phyloP scores from a whole-genome alignment of 2,888 invertebrate genomes.

The Caenorhabditis plicata region DNA sequence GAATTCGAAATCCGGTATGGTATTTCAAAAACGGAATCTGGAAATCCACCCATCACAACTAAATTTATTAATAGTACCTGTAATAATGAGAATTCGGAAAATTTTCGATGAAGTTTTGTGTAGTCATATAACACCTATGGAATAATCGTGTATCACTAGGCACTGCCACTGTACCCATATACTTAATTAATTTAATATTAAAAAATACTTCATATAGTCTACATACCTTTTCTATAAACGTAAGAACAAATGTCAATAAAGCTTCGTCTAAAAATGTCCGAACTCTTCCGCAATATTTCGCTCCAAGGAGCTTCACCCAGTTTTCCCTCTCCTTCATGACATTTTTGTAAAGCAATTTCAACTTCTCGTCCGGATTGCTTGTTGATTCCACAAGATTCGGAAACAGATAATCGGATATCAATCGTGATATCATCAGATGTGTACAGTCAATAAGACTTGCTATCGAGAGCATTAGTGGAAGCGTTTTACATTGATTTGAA shows the following conservation, averaged over 20 bases:
- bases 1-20: too few relatives aligned
- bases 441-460: constrained; percentile 21
- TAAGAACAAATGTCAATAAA: constrained; percentile 49
- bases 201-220: constrained; percentile 1
- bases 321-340: constrained; percentile 28
- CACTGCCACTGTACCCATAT: constrained; percentile 45
- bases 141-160: constrained; percentile 53
- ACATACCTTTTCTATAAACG: constrained; percentile 54
- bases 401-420: constrained; percentile 35
- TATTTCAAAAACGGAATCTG: too few relatives aligned
- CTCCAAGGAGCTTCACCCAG: constrained; percentile 34
- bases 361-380: constrained; percentile 11
- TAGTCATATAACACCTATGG: constrained; percentile 42
- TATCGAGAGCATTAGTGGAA: constrained; percentile 36
- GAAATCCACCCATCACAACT: too few relatives aligned
- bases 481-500: constrained; percentile 26
- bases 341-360: constrained; percentile 17
- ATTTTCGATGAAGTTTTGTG: constrained; percentile 38
- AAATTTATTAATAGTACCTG: neutral
- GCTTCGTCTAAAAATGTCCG: constrained; percentile 52
- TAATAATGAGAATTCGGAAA: constrained; percentile 32
- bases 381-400: constrained; percentile 20
- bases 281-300: constrained; percentile 23
- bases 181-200: constrained; percentile 19
- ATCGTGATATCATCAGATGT: constrained; percentile 24